A percentile compares a stretch with the other conserved stretches of the same genome.
Evolutionary conservation across 2,888 invertebrate species (phyloP).

Genomic region (Embidobia sp.): DNA sequence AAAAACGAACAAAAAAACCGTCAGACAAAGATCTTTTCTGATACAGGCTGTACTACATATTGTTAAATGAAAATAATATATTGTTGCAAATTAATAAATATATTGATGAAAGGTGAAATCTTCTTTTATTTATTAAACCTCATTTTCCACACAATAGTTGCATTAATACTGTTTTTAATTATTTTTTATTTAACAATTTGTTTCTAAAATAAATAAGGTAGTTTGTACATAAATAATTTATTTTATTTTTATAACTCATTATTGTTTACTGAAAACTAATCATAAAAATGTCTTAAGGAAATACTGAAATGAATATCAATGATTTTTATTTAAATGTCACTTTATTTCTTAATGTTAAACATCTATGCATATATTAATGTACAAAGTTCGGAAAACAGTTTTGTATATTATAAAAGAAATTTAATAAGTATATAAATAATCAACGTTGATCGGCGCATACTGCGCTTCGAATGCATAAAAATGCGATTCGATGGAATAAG

Average conservation of each 20-base stretch:
- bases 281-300: neutral
- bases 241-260: no score
- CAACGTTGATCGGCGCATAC: constrained; percentile 11
- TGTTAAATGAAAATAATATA: constrained; percentile 70
- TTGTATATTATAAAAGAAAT: constrained; percentile 31
- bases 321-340: constrained; percentile 19
- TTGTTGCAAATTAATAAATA: constrained; percentile 69
- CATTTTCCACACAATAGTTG: no score
- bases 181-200: no score
- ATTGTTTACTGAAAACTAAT: no score
- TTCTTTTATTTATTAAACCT: constrained; percentile 22
- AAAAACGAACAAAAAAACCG: no score
- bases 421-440: constrained; percentile 49
- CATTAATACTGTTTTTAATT: no score
- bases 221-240: no score
- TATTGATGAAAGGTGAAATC: constrained; percentile 54
- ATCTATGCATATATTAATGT: constrained; percentile 22
- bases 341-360: constrained; percentile 33
- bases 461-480: constrained; percentile 22
- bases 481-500: constrained; percentile 30
- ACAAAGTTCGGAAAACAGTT: constrained; percentile 33
- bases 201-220: no score
- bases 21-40: constrained; percentile 33
- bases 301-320: neutral
- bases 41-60: constrained; percentile 64